phyloP scores from a whole-genome alignment of 2,888 invertebrate species.

The Neoitamus cyanurus region DNA sequence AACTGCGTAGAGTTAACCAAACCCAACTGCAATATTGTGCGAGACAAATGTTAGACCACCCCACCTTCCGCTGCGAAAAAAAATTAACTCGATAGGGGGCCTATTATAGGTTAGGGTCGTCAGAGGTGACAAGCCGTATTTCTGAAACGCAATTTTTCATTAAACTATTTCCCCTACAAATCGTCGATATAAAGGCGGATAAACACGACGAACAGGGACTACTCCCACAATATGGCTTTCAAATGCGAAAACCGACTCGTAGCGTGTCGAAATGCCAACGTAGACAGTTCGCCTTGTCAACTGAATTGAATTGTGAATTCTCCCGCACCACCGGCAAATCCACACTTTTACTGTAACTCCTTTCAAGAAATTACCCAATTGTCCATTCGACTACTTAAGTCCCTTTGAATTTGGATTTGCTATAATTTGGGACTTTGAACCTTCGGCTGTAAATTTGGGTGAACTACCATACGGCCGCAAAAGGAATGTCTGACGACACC shows the following conservation, averaged over 20 bases:
- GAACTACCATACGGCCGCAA: constrained; percentile 34
- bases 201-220: background rate
- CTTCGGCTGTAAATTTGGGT: constrained; percentile 37
- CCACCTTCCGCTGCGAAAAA: background rate
- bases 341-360: background rate
- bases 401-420: background rate
- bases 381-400: background rate
- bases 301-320: background rate
- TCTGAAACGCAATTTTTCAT: background rate
- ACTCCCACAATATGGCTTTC: background rate
- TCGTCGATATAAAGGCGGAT: background rate
- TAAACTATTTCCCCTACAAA: background rate
- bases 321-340: background rate
- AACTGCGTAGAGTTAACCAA: background rate
- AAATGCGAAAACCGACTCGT: background rate
- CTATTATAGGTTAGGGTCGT: background rate
- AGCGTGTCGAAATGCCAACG: constrained; percentile 56
- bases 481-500: constrained; percentile 41
- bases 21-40: background rate
- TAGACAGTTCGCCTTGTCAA: constrained; percentile 45
- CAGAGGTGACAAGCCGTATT: background rate
- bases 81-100: background rate
- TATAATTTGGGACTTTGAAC: constrained; percentile 10
- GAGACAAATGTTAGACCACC: background rate
- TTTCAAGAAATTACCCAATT: constrained; percentile 55